Conservation (phyloP, 2,888 invertebrate genomes). For the Lacanobia oleracea region DNA sequence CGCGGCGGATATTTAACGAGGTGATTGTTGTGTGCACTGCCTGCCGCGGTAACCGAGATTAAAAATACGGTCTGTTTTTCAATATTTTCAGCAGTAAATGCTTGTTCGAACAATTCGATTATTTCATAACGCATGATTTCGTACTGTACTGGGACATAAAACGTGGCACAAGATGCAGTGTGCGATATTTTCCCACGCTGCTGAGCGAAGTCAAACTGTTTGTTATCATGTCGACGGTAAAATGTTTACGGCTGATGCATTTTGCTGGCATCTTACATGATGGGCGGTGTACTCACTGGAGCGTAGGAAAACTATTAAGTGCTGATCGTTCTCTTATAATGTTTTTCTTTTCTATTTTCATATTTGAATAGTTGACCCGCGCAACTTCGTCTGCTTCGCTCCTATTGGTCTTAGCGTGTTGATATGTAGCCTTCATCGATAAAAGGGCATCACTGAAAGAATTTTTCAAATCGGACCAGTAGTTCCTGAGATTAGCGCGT, state of each 20-base stretch:
- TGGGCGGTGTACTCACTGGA: conserved; percentile 22
- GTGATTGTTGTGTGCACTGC: conserved; percentile 23
- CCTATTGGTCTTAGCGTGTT: too few species aligned
- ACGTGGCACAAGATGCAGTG: conserved; percentile 9
- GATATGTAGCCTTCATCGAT: too few species aligned
- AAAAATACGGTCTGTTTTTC: conserved; percentile 47
- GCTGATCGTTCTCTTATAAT: conserved; percentile 11
- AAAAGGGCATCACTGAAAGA: too few species aligned
- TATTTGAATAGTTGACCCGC: too few species aligned
- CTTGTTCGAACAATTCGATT: conserved; percentile 43
- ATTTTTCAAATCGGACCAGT: too few species aligned
- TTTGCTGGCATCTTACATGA: conserved; percentile 30
- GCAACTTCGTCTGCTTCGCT: too few species aligned
- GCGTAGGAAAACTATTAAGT: conserved; percentile 7
- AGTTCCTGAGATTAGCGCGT: too few species aligned
- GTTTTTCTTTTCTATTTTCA: not conserved
- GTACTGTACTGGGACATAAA: not conserved
- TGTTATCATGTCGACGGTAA: conserved; percentile 49
- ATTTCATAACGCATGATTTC: conserved; percentile 31
- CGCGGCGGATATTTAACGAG: conserved; percentile 32
- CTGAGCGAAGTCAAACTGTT: conserved; percentile 24
- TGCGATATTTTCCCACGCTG: conserved; percentile 33
- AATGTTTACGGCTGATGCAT: conserved; percentile 52
- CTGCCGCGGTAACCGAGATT: conserved; percentile 37
- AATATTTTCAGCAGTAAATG: conserved; percentile 50